phyloP scores from a whole-genome alignment of 2,888 invertebrate species.

The Hetaerina titia region DNA sequence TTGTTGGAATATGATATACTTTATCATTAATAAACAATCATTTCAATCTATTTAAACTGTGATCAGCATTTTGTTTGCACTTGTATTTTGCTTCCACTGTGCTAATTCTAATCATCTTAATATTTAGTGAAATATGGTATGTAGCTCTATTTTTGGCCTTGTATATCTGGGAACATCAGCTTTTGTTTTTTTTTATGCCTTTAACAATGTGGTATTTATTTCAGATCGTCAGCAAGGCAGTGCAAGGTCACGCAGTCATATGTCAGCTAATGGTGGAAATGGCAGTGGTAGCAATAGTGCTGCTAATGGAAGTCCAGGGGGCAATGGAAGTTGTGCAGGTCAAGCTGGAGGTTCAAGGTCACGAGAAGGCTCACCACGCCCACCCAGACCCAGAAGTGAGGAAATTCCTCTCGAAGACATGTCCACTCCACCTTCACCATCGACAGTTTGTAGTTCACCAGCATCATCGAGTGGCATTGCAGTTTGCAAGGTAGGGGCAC shows the following conservation, averaged over 20 bases:
- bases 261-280: neutral
- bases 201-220: neutral
- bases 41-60: too few species aligned
- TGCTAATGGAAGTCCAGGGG: slow-evolving; percentile 2
- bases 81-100: too few species aligned
- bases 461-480: slow-evolving; percentile 46
- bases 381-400: slow-evolving; percentile 87
- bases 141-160: too few species aligned
- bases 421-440: slow-evolving; percentile 72
- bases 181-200: neutral
- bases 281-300: neutral
- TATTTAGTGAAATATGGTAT: too few species aligned
- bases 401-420: slow-evolving; percentile 91
- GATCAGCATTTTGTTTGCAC: too few species aligned
- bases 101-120: too few species aligned
- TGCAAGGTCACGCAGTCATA: slow-evolving; percentile 40
- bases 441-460: slow-evolving; percentile 42
- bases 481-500: slow-evolving; percentile 52
- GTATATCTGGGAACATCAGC: too few species aligned
- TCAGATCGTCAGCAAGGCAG: slow-evolving; percentile 59
- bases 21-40: too few species aligned
- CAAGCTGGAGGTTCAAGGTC: slow-evolving; percentile 79
- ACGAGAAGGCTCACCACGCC: slow-evolving; percentile 85
- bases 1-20: too few species aligned
- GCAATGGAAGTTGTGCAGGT: neutral